Evolutionary conservation across 2,797 vertebrate species (phyloP).

Genomic region (Loris lydekkerianus): DNA sequence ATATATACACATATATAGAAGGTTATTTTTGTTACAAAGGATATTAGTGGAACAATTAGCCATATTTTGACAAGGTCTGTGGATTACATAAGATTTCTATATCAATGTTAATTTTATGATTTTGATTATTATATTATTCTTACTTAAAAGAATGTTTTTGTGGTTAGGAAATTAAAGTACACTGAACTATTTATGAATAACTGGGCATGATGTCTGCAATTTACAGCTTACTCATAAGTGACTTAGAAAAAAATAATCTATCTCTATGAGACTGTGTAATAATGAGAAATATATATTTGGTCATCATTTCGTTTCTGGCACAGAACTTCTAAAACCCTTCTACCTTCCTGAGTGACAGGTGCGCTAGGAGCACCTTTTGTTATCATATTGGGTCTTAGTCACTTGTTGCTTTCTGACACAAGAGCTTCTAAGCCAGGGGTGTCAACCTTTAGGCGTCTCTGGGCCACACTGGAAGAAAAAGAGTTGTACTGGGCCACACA

Average conservation of each 20-base stretch:
- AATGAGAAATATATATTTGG: not conserved
- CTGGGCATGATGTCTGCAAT: not conserved
- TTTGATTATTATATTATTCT: not conserved
- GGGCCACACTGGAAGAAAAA: too few species aligned
- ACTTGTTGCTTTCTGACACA: not conserved
- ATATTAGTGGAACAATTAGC: not conserved
- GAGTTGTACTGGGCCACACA: too few species aligned
- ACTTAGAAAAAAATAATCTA: not conserved
- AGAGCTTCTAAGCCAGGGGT: not conserved
- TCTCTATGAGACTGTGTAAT: not conserved
- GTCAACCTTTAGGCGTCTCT: too few species aligned
- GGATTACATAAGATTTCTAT: not conserved
- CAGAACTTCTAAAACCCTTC: not conserved
- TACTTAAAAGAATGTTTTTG: not conserved
- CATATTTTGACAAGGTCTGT: not conserved
- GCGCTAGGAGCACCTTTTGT: not conserved
- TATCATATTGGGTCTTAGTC: not conserved
- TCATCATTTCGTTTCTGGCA: not conserved
- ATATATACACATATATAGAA: not conserved
- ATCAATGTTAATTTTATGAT: not conserved
- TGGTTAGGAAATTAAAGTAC: not conserved
- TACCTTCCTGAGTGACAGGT: not conserved
- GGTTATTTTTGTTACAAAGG: not conserved
- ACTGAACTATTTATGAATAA: not conserved
- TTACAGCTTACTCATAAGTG: not conserved